A percentile compares a stretch with the other conserved stretches of the same genome.
Conservation (phyloP, 2,888 invertebrate species). For the Dryococelus australis region DNA sequence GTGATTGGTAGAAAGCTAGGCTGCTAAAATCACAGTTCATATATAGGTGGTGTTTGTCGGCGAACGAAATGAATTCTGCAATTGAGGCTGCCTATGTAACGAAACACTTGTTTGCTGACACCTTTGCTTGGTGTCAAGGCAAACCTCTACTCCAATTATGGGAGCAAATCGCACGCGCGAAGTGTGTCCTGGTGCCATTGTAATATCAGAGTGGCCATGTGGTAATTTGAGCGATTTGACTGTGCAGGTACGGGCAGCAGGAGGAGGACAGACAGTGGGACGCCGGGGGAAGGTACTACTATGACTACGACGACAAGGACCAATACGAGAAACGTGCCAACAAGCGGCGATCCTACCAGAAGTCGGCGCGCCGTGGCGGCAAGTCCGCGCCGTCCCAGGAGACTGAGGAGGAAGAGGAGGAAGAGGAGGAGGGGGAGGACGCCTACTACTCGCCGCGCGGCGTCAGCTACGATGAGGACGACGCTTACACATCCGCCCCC, state of each 20-base stretch:
- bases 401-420: conserved; percentile 32
- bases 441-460: conserved; percentile 51
- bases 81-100: too few species aligned
- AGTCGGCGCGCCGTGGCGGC: conserved; percentile 56
- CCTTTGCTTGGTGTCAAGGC: too few species aligned
- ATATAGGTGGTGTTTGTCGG: too few species aligned
- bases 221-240: too few species aligned
- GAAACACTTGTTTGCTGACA: too few species aligned
- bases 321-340: conserved; percentile 66
- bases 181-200: too few species aligned
- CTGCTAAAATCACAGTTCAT: too few species aligned
- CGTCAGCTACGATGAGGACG: conserved; percentile 55
- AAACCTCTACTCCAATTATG: too few species aligned
- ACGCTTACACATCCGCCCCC: conserved; percentile 55
- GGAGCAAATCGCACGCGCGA: too few species aligned
- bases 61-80: too few species aligned
- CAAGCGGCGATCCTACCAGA: conserved; percentile 39
- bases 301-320: conserved; percentile 57
- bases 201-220: too few species aligned
- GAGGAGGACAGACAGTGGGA: conserved; percentile 79
- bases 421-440: conserved; percentile 37
- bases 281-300: conserved; percentile 65
- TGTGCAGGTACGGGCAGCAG: conserved; percentile 63
- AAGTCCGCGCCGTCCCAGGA: conserved; percentile 55
- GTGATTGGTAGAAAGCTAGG: too few species aligned